phyloP scores from a whole-genome alignment of 2,113 vertebrate genomes.

The Phrynocephalus versicolor region DNA sequence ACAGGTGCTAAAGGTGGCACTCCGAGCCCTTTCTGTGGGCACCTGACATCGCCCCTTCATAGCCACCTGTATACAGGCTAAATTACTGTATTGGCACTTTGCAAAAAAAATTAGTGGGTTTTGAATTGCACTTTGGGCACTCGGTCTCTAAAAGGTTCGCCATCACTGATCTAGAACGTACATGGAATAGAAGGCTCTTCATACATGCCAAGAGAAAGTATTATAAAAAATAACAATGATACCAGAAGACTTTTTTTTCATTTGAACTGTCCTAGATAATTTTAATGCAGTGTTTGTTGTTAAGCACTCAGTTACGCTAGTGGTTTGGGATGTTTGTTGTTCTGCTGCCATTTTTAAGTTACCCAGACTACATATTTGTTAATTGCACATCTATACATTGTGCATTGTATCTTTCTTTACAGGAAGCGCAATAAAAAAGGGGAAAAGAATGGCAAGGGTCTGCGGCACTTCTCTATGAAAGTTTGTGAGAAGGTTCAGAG shows the following conservation, averaged over 20 bases:
- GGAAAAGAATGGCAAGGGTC: constrained; percentile 98
- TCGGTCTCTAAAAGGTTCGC: too few species aligned
- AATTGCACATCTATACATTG: not conserved
- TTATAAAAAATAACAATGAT: not conserved
- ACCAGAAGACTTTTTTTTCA: not conserved
- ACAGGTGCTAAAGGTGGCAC: too few species aligned
- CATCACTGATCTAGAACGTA: too few species aligned
- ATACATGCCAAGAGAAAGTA: not conserved
- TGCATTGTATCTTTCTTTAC: constrained; percentile 38
- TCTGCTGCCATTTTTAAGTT: not conserved
- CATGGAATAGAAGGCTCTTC: too few species aligned
- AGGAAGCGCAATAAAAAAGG: constrained; percentile 96
- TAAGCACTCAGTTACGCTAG: not conserved
- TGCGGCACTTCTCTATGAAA: constrained; percentile 99
- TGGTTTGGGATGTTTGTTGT: not conserved
- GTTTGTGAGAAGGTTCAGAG: constrained; percentile 98
- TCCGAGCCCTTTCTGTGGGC: too few species aligned
- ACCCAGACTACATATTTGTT: not conserved
- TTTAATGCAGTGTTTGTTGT: not conserved
- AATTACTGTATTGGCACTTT: too few species aligned
- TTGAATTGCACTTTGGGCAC: too few species aligned
- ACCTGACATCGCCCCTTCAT: too few species aligned
- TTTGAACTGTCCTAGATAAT: not conserved
- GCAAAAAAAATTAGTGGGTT: too few species aligned
- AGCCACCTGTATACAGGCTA: too few species aligned